Conservation (phyloP, 2,888 invertebrate species). For the Agonopterix heracliana region DNA sequence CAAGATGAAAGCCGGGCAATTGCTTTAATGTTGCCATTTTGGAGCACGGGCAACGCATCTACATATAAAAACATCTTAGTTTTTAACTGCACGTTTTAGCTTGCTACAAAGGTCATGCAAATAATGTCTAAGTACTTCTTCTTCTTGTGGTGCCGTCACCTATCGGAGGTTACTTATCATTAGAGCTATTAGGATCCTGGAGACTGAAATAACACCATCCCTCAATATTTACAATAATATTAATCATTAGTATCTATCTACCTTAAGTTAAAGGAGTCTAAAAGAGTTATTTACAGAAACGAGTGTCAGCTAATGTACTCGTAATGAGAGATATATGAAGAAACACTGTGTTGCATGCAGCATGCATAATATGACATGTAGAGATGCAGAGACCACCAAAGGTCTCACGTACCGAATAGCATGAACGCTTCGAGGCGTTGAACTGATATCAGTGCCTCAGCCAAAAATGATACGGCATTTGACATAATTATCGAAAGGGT, state of each 20-base stretch:
- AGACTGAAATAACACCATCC: too few relatives aligned
- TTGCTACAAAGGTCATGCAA: neutral
- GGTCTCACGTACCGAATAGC: slow-evolving; percentile 64
- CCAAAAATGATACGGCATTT: slow-evolving; percentile 73
- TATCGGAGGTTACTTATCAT: too few relatives aligned
- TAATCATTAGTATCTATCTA: too few relatives aligned
- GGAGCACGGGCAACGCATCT: too few relatives aligned
- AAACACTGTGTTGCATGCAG: neutral
- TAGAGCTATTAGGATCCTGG: too few relatives aligned
- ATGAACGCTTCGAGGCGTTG: slow-evolving; percentile 78
- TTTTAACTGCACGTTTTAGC: neutral
- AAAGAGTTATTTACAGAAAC: too few relatives aligned
- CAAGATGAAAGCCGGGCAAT: too few relatives aligned
- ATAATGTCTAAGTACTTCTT: neutral
- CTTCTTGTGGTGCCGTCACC: too few relatives aligned
- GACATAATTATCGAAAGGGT: slow-evolving; percentile 79
- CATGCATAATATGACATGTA: slow-evolving; percentile 16
- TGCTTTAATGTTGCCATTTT: too few relatives aligned
- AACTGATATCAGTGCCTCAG: slow-evolving; percentile 78
- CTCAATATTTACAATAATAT: too few relatives aligned
- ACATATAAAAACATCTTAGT: too few relatives aligned
- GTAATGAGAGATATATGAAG: slow-evolving; percentile 2
- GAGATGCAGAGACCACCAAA: slow-evolving; percentile 21
- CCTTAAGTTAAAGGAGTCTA: too few relatives aligned
- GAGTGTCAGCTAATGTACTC: slow-evolving; percentile 1